phyloP scores from a whole-genome alignment of 1,140 invertebrate species.

The Neodiprion fabricii region DNA sequence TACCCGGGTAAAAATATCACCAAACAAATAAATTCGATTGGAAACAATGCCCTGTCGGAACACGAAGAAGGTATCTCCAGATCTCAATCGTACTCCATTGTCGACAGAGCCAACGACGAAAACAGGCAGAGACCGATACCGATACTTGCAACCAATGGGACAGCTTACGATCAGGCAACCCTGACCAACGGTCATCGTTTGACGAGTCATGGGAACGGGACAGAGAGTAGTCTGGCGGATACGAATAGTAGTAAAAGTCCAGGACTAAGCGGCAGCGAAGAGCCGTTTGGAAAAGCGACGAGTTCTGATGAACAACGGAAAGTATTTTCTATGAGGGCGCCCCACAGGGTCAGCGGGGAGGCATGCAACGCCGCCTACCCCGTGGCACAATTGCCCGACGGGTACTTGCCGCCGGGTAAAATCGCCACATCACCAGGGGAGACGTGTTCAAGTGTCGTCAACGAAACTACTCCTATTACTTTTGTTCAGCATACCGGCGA shows the following conservation, averaged over 20 bases:
- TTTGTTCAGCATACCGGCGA: conserved; percentile 8
- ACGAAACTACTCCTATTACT: conserved; percentile 15
- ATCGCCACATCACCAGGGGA: conserved; percentile 23
- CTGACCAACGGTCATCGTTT: conserved; percentile 10
- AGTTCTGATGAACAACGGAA: conserved; percentile 11
- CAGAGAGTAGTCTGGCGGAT: neutral
- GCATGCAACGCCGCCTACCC: conserved; percentile 22
- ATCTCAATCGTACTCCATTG: too few species aligned
- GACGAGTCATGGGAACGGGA: neutral
- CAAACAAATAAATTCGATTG: neutral
- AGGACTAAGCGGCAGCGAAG: neutral
- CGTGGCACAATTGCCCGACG: conserved; percentile 28
- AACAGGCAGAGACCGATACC: neutral
- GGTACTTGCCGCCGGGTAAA: conserved; percentile 14
- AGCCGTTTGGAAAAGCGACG: neutral
- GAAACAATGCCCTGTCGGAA: neutral
- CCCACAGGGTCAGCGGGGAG: conserved; percentile 13
- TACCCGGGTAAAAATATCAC: neutral
- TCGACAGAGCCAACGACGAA: too few species aligned
- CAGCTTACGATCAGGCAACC: neutral
- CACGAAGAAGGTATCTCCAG: too few species aligned
- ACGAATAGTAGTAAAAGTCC: neutral
- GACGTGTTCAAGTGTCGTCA: conserved; percentile 26
- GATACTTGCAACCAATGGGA: neutral
- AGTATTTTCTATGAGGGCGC: conserved; percentile 22